A percentile compares a stretch with the other conserved stretches of the same genome.
phyloP scores from a whole-genome alignment of 1,140 invertebrate species.

The Eriosoma lanigerum region DNA sequence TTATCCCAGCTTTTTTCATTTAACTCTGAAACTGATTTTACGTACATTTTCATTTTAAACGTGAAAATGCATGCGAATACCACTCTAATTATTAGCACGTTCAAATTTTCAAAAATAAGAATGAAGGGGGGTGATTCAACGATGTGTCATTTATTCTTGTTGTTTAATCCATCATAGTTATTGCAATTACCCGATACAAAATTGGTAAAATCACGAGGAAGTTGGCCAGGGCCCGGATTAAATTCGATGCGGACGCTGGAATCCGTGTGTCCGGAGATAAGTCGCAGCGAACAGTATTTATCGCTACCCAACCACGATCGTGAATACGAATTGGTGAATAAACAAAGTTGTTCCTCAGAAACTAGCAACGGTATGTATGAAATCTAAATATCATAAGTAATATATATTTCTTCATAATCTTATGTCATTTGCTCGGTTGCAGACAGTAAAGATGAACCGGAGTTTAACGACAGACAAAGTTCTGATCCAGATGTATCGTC shows the following conservation, averaged over 20 bases:
- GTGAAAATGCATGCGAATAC: too few relatives aligned
- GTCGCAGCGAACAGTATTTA: constrained; percentile 80
- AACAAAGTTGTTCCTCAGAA: constrained; percentile 43
- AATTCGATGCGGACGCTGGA: constrained; percentile 41
- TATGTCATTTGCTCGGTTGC: not conserved
- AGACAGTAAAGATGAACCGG: constrained; percentile 42
- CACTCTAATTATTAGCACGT: too few relatives aligned
- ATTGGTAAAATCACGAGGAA: constrained; percentile 74
- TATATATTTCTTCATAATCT: too few relatives aligned
- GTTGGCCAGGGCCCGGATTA: constrained; percentile 79
- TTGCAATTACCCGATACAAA: constrained; percentile 73
- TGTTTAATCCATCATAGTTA: constrained; percentile 58
- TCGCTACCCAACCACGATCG: constrained; percentile 35
- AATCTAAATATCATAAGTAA: too few relatives aligned
- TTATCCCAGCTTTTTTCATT: too few relatives aligned
- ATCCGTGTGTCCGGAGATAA: constrained; percentile 68
- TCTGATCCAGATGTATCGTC: not conserved
- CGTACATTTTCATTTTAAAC: too few relatives aligned
- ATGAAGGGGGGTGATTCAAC: too few relatives aligned
- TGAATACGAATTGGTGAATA: constrained; percentile 47
- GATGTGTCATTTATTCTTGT: not conserved
- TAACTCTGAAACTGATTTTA: too few relatives aligned
- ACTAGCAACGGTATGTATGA: constrained; percentile 14
- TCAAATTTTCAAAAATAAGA: too few relatives aligned
- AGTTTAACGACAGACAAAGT: not conserved